Conservation (phyloP, 1,140 invertebrate species). For the Uloborus diversus region DNA sequence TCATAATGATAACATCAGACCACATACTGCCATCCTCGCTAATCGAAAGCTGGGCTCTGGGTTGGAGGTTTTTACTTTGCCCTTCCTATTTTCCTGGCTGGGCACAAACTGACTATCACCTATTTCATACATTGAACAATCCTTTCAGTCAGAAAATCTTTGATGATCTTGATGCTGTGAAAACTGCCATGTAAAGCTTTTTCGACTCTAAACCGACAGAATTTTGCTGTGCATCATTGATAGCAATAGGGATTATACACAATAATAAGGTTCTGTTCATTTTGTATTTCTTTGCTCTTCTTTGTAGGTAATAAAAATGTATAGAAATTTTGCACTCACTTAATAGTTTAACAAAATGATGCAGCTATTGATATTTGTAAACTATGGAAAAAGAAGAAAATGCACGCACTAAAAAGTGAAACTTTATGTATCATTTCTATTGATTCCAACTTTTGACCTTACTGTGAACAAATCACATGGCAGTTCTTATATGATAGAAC, state of each 20-base stretch:
- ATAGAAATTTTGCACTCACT: background rate
- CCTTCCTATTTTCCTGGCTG: background rate
- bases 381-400: no score
- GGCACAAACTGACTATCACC: background rate
- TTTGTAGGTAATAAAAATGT: background rate
- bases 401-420: no score
- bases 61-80: background rate
- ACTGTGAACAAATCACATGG: no score
- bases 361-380: no score
- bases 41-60: background rate
- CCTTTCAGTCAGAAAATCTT: constrained; percentile 2
- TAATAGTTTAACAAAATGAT: background rate
- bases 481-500: no score
- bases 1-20: background rate
- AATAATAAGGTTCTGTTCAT: background rate
- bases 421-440: no score
- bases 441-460: no score
- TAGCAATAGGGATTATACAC: background rate
- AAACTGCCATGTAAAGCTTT: background rate
- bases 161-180: constrained; percentile 8
- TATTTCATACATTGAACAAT: background rate
- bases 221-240: background rate
- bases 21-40: background rate
- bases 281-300: no score
- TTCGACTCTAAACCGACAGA: no score